A percentile compares a stretch with the other conserved stretches of the same genome.
Conservation (phyloP, 2,888 invertebrate genomes). For the Pomacea canaliculata region DNA sequence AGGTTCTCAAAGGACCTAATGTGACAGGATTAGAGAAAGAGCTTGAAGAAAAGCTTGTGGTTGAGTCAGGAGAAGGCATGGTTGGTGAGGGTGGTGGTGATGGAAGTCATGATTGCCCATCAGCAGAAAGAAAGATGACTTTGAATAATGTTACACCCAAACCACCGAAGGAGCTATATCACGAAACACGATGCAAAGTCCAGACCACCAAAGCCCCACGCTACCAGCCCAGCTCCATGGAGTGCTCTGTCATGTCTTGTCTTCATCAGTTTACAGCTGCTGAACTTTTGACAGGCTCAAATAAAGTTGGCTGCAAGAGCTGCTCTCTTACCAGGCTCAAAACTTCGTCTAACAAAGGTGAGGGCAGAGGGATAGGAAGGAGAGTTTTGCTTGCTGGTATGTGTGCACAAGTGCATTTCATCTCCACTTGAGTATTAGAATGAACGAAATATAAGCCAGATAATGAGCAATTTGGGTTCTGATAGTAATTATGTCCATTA, state of each 20-base stretch:
- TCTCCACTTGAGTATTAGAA: neutral
- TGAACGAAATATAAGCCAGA: neutral
- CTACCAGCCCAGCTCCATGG: constrained; percentile 71
- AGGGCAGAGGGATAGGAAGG: too few relatives aligned
- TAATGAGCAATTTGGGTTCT: too few relatives aligned
- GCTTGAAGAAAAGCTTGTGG: neutral
- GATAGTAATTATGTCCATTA: too few relatives aligned
- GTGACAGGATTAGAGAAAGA: constrained; percentile 7
- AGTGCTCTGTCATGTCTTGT: constrained; percentile 81
- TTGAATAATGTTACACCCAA: neutral
- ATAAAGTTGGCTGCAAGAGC: constrained; percentile 92
- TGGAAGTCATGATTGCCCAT: neutral
- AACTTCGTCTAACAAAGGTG: constrained; percentile 35
- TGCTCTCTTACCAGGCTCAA: constrained; percentile 76
- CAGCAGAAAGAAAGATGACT: neutral
- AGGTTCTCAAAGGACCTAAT: too few relatives aligned
- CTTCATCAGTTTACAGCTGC: constrained; percentile 92
- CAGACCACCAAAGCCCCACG: constrained; percentile 71
- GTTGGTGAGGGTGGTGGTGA: neutral
- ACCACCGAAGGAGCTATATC: neutral
- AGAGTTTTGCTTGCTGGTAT: too few relatives aligned
- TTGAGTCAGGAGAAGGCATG: neutral
- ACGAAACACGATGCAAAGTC: constrained; percentile 33
- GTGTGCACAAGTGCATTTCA: neutral
- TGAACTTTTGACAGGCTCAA: constrained; percentile 90